Evolutionary conservation across 2,888 invertebrate genomes (phyloP).

Genomic region (Diloba caeruleocephala): DNA sequence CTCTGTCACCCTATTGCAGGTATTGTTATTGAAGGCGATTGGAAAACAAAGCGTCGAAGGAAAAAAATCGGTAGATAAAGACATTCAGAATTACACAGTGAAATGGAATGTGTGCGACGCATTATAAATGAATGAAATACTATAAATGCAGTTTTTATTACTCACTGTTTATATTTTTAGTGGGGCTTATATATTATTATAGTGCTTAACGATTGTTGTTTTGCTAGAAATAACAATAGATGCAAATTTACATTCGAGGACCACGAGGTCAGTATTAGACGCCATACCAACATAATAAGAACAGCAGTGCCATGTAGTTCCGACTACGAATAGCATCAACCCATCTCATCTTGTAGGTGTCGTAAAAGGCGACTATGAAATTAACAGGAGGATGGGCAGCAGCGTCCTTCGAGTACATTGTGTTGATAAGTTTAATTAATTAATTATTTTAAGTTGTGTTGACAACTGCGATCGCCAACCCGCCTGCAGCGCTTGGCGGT

Average conservation of each 20-base stretch:
- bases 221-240: conserved; percentile 25
- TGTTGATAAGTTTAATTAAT: too few species aligned
- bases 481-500: too few species aligned
- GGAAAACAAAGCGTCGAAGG: conserved; percentile 68
- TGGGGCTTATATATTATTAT: conserved; percentile 25
- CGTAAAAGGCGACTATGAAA: too few species aligned
- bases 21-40: conserved; percentile 76
- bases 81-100: conserved; percentile 68
- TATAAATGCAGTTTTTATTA: conserved; percentile 39
- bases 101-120: conserved; percentile 61
- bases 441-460: too few species aligned
- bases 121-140: conserved; percentile 43
- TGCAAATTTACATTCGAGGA: conserved; percentile 11
- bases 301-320: too few species aligned
- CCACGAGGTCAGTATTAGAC: neutral
- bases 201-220: conserved; percentile 8
- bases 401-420: too few species aligned
- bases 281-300: neutral
- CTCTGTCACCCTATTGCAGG: conserved; percentile 76
- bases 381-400: too few species aligned
- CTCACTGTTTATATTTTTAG: conserved; percentile 43
- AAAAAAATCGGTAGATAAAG: conserved; percentile 72
- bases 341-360: too few species aligned
- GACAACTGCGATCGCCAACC: too few species aligned
- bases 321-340: too few species aligned